Evolutionary conservation across 2,113 vertebrate species (phyloP).

Genomic region (Pomatorhinus ruficollis): DNA sequence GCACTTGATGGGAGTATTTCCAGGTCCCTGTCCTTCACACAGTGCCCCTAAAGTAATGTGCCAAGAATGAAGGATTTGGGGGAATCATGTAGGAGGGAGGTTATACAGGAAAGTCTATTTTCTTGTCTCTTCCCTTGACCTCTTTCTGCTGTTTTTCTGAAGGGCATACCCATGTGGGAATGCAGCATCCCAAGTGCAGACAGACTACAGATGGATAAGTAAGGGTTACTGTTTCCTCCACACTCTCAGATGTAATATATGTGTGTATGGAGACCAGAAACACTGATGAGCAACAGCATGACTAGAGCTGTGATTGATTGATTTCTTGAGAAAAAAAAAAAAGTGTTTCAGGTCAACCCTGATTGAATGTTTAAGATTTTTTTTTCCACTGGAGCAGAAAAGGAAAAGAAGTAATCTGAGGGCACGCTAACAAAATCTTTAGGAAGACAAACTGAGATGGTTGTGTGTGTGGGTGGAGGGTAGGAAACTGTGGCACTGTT

Average conservation of each 20-base stretch:
- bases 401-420: not conserved
- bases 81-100: not conserved
- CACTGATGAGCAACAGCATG: not conserved
- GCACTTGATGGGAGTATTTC: not conserved
- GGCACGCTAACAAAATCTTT: not conserved
- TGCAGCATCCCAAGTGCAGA: not conserved
- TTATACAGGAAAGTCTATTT: not conserved
- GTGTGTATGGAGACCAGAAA: not conserved
- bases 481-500: not conserved
- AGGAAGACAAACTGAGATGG: not conserved
- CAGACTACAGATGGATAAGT: not conserved
- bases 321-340: not conserved
- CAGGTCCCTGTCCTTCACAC: not conserved
- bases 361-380: not conserved
- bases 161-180: not conserved
- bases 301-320: not conserved
- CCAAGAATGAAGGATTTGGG: not conserved
- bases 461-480: not conserved
- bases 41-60: not conserved
- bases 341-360: not conserved
- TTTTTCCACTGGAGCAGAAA: not conserved
- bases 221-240: too few relatives aligned
- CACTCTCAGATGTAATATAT: not conserved
- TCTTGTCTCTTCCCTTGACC: not conserved
- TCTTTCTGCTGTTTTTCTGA: not conserved